Evolutionary conservation across 1,140 invertebrate species (phyloP), one percentile per base, ranked within the genome.

Genomic region (Drosophila quadrilineata): DNA sequence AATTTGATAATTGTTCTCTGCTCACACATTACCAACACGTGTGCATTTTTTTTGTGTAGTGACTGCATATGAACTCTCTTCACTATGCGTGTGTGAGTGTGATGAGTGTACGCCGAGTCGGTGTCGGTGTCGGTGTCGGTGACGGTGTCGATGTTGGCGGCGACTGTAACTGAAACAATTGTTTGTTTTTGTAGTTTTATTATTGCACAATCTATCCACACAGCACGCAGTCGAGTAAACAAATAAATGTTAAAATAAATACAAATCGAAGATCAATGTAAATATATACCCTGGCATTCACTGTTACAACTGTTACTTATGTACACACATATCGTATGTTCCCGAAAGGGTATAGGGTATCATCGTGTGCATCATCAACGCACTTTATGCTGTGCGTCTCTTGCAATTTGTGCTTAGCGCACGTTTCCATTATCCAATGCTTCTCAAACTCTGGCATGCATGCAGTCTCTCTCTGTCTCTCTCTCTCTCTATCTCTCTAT

Each of bases 181-280:
- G 62, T 80, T 80, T 80, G 62, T 82, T 80, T 64, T 82, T 75
- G 56, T 75, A 65, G 76, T 65, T 82, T 82, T 75, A 80, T 80
- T 80, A 80, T 80, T 80, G 76, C 76, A 80, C 71, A 80, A 80
- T 80, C 75, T 58, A 80, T 80, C 75, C 49, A 41, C 43, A 8
- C 26, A 65, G 54, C 45, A 65, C 36, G 38, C 64, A 65, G 35
- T 48, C 33, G 49, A 49, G 40, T 54, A 76, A 68, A 50, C 69
- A 54, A 38, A 45, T 38, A 36, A 64, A 46, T 24, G 10, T 45
- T 6, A 16, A 45, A n/a, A 6, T 16, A 5, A 14, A 16, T 3
- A 4, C 8, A 28, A 41, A 22, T 19, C n/a, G 17, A 3, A 46
- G 59, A 36, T 41, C 16, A 17, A 22, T 9, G 49, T 41, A 56